phyloP scores from a whole-genome alignment of 1,140 invertebrate species.

The Phocides pigmalion region DNA sequence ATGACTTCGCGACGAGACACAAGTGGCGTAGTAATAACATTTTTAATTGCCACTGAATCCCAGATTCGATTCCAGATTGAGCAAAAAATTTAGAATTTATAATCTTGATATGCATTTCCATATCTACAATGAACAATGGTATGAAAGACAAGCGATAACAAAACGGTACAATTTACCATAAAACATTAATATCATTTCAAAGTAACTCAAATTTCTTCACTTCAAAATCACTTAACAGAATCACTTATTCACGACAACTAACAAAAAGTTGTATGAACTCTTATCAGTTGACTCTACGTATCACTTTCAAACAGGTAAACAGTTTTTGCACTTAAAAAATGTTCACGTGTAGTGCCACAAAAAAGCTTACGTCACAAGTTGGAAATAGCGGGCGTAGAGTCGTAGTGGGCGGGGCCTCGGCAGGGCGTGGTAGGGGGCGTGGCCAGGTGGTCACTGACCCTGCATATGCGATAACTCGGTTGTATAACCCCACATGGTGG shows the following conservation, averaged over 20 bases:
- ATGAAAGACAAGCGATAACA: no score
- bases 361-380: constrained; percentile 18
- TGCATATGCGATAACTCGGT: constrained; percentile 43
- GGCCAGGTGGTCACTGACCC: constrained; percentile 57
- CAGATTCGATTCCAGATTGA: no score
- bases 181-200: no score
- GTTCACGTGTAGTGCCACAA: constrained; percentile 7
- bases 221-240: not conserved
- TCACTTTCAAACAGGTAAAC: constrained; percentile 24
- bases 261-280: not conserved
- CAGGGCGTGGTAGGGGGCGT: constrained; percentile 64
- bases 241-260: not conserved
- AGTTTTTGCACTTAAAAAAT: constrained; percentile 19
- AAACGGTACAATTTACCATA: no score
- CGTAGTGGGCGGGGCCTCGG: constrained; percentile 51
- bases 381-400: constrained; percentile 14
- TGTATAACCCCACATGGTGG: constrained; percentile 45
- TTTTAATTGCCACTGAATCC: no score
- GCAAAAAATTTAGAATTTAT: no score
- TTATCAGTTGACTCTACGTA: constrained; percentile 7
- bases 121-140: no score
- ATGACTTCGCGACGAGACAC: no score
- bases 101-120: no score
- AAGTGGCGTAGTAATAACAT: no score
- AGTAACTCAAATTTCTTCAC: not conserved